These are phyloP conservation scores for Silurus lanzhouensis DNA, from an alignment of 2,797 vertebrate genomes.

Conservation along the genomic window DNA sequence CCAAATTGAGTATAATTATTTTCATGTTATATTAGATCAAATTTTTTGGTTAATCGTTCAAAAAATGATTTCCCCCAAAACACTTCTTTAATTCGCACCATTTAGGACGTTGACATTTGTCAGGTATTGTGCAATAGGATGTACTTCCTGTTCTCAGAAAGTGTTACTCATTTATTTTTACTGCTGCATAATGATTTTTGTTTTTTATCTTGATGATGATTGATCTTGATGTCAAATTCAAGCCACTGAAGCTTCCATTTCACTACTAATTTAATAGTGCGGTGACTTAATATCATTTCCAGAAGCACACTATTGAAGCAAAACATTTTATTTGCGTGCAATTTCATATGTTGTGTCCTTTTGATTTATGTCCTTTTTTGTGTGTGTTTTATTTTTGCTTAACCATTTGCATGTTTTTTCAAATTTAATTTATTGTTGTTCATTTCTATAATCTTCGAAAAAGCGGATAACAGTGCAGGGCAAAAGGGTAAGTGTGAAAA, in stretches of 20 bases:
- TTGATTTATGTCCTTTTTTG: slow-evolving; percentile 1
- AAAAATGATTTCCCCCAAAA: no score
- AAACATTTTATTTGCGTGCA: background rate
- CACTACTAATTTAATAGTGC: background rate
- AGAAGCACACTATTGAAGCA: background rate
- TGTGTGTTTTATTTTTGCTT: slow-evolving; percentile 31
- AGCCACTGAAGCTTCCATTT: background rate
- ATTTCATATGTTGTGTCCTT: background rate
- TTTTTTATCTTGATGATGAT: background rate
- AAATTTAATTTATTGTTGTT: slow-evolving; percentile 59
- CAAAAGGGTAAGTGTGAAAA: slow-evolving; percentile 69
- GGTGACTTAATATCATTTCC: background rate
- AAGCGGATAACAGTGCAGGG: slow-evolving; percentile 77
- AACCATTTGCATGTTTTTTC: slow-evolving; percentile 60
- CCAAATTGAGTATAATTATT: background rate
- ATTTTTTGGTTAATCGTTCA: background rate
- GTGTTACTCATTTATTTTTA: background rate
- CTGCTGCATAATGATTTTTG: background rate
- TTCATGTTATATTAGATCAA: background rate
- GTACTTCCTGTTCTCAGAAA: slow-evolving; percentile 36
- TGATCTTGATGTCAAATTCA: background rate
- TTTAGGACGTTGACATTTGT: background rate
- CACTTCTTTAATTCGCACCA: background rate
- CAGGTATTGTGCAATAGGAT: background rate
- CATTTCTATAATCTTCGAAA: slow-evolving; percentile 63